phyloP scores from a whole-genome alignment of 1,140 invertebrate species.

The Diprion similis region DNA sequence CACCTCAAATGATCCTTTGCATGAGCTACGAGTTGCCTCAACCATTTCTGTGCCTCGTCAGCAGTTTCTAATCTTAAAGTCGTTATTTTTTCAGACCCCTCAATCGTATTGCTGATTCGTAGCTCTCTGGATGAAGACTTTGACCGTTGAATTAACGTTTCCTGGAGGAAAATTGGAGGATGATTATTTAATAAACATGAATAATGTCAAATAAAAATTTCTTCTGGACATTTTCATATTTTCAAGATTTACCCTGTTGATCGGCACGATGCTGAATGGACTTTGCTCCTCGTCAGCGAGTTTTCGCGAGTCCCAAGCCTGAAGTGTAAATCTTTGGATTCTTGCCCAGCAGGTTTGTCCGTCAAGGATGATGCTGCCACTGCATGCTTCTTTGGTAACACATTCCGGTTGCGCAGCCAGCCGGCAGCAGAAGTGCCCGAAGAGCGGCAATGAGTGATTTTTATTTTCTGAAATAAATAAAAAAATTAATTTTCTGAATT shows the following conservation, averaged over 20 bases:
- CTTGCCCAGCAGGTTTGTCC: conserved; percentile 51
- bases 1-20: conserved; percentile 65
- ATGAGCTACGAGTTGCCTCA: conserved; percentile 56
- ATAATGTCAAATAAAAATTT: conserved; percentile 18
- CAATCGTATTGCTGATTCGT: conserved; percentile 52
- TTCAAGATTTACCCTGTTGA: conserved; percentile 49
- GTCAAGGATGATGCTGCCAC: conserved; percentile 64
- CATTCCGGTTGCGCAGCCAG: conserved; percentile 73
- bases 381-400: conserved; percentile 63
- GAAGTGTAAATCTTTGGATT: conserved; percentile 47
- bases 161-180: conserved; percentile 40
- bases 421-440: conserved; percentile 78
- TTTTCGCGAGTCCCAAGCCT: conserved; percentile 58
- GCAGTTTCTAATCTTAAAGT: conserved; percentile 50
- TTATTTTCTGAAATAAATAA: conserved; percentile 60
- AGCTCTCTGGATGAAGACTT: conserved; percentile 53
- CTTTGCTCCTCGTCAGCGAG: conserved; percentile 52
- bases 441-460: conserved; percentile 69
- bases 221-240: conserved; percentile 21
- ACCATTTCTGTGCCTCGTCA: conserved; percentile 61
- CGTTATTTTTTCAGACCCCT: conserved; percentile 48
- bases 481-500: conserved; percentile 62
- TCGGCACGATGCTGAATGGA: conserved; percentile 41
- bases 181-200: conserved; percentile 10
- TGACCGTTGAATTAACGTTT: conserved; percentile 51